Percentiles rank a stretch among this genome's conserved stretches.
phyloP scores from a whole-genome alignment of 2,797 vertebrate genomes.

The Lacerta bilineata region DNA sequence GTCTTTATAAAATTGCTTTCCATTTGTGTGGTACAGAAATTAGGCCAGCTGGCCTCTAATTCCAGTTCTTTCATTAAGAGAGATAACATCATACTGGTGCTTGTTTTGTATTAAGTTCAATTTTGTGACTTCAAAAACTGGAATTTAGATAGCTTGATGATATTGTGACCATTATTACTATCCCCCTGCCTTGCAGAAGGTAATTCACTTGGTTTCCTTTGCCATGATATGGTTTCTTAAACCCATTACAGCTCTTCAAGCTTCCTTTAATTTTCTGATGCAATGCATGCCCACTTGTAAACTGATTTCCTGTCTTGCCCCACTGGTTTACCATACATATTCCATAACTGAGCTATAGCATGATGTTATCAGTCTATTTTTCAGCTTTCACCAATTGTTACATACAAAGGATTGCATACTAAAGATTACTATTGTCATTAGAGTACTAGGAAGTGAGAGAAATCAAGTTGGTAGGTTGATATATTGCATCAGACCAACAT shows the following conservation, averaged over 20 bases:
- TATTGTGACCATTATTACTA: not conserved
- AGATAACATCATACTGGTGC: not conserved
- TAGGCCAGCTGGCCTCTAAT: slow-evolving; percentile 4
- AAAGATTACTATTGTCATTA: not conserved
- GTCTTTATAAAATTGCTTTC: slow-evolving; percentile 3
- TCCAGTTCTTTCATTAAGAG: slow-evolving; percentile 25
- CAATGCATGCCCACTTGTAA: not conserved
- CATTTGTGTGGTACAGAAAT: not conserved
- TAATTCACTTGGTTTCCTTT: slow-evolving; percentile 9
- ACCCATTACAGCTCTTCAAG: not conserved
- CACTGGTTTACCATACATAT: not conserved
- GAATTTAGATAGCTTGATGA: not conserved
- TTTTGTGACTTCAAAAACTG: slow-evolving; percentile 9
- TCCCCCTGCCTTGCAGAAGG: not conserved
- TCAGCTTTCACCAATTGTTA: not conserved
- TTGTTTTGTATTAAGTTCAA: not conserved
- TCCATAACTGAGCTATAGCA: slow-evolving; percentile 18
- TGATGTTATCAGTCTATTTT: not conserved
- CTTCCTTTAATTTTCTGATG: not conserved
- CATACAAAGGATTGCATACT: not conserved
- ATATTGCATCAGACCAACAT: not conserved
- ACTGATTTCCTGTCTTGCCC: not conserved
- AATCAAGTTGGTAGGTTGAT: not conserved
- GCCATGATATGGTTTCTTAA: not conserved
- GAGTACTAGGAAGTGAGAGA: not conserved